Conservation (phyloP, 1,140 invertebrate genomes). For the Saccostrea echinata region DNA sequence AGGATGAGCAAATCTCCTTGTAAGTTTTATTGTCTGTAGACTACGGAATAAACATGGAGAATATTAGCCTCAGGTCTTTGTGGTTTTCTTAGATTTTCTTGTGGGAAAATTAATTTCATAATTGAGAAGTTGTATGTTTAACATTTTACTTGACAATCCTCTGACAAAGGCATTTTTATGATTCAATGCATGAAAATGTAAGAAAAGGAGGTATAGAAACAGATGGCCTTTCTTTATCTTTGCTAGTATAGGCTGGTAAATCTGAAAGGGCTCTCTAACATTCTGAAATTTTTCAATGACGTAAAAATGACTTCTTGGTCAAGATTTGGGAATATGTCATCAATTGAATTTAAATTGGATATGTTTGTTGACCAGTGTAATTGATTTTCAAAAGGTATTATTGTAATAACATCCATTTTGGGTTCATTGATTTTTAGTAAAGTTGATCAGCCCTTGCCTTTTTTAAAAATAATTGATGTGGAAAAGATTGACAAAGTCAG, state of each 20-base stretch:
- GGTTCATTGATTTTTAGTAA: no score
- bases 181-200: slow-evolving; percentile 25
- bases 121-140: no score
- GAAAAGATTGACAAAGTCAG: no score
- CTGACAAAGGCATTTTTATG: slow-evolving; percentile 34
- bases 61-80: not conserved
- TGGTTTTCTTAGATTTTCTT: not conserved
- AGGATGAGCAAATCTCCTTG: slow-evolving; percentile 4
- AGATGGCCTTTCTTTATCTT: not conserved
- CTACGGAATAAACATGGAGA: slow-evolving; percentile 27
- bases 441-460: no score
- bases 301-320: not conserved
- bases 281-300: not conserved
- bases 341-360: no score
- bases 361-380: no score
- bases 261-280: not conserved
- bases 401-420: no score
- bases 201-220: slow-evolving; percentile 15
- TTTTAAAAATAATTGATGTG: no score
- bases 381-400: no score
- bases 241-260: not conserved
- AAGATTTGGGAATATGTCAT: no score
- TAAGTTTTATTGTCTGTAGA: slow-evolving; percentile 15
- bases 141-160: not conserved
- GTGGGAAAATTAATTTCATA: no score